phyloP scores from a whole-genome alignment of 2,888 invertebrate genomes.

The Nomada goodeniana region DNA sequence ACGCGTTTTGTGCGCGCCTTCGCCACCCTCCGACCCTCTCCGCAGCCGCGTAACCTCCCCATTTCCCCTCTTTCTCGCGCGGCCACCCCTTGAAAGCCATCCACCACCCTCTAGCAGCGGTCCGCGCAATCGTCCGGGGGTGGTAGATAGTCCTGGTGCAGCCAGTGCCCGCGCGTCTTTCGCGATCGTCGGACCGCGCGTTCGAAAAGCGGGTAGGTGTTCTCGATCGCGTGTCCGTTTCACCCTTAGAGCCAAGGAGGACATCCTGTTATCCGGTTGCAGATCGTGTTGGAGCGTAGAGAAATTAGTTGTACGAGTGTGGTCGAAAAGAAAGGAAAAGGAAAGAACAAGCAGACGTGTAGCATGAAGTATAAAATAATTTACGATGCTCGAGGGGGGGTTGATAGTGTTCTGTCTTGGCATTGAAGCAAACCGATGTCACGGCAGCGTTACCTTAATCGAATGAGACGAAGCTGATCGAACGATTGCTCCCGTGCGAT shows the following conservation, averaged over 20 bases:
- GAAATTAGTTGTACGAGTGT: background rate
- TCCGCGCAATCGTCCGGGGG: slow-evolving; percentile 75
- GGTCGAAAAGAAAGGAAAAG: too few species aligned
- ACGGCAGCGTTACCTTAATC: too few species aligned
- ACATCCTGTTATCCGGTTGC: too few species aligned
- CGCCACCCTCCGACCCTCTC: slow-evolving; percentile 8
- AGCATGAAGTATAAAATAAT: background rate
- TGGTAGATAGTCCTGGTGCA: slow-evolving; percentile 76
- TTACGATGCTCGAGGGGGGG: background rate
- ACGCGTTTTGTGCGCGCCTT: slow-evolving; percentile 53
- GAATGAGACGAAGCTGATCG: too few species aligned
- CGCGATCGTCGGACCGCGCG: slow-evolving; percentile 82
- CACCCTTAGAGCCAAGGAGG: slow-evolving; percentile 7
- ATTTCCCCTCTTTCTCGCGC: slow-evolving; percentile 39
- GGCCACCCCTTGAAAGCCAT: slow-evolving; percentile 69
- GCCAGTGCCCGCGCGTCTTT: slow-evolving; percentile 84
- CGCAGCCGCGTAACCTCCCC: slow-evolving; percentile 15
- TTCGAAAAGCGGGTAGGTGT: slow-evolving; percentile 69
- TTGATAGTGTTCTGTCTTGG: background rate
- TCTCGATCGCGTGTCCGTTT: slow-evolving; percentile 62
- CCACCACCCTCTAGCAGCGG: slow-evolving; percentile 68
- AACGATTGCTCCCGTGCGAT: too few species aligned
- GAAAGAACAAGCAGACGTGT: too few species aligned
- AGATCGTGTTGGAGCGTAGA: too few species aligned
- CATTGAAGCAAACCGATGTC: too few species aligned